These are phyloP conservation scores for Hirundichthys speculiger DNA, from an alignment of 2,113 vertebrate genomes.

Conservation along the genomic window DNA sequence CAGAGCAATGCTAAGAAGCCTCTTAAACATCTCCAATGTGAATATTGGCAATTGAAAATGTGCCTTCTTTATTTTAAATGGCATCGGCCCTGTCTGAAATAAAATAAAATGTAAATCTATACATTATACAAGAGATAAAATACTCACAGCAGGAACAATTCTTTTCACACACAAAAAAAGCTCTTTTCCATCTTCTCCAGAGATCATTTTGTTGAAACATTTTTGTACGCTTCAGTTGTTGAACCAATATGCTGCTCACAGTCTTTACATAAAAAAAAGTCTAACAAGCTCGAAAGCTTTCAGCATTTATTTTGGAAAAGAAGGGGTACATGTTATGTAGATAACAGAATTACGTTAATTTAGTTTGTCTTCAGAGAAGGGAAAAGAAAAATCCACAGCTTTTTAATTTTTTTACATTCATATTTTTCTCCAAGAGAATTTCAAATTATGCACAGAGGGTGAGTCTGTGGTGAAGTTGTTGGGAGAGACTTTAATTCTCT, in stretches of 20 bases:
- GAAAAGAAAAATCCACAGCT: not conserved
- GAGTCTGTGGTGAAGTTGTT: not conserved
- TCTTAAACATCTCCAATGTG: not conserved
- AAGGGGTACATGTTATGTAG: not conserved
- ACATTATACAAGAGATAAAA: too few relatives aligned
- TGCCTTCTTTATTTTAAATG: not conserved
- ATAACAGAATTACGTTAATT: constrained; percentile 2
- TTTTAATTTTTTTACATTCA: constrained; percentile 11
- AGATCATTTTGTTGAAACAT: too few relatives aligned
- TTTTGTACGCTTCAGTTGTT: too few relatives aligned
- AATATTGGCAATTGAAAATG: not conserved
- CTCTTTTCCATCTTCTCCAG: too few relatives aligned
- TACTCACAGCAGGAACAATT: not conserved
- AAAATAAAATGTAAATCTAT: too few relatives aligned
- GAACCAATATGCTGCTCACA: too few relatives aligned
- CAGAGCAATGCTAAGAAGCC: not conserved
- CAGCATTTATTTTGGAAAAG: not conserved
- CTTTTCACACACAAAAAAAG: not conserved
- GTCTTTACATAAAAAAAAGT: too few relatives aligned
- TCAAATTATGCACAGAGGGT: constrained; percentile 5
- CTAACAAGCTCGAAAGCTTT: not conserved
- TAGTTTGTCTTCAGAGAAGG: not conserved
- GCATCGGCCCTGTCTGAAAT: not conserved
- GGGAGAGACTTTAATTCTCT: not conserved
- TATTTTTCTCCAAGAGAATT: constrained; percentile 1